phyloP scores from a whole-genome alignment of 2,888 invertebrate genomes.

The Euzophera pinguis region DNA sequence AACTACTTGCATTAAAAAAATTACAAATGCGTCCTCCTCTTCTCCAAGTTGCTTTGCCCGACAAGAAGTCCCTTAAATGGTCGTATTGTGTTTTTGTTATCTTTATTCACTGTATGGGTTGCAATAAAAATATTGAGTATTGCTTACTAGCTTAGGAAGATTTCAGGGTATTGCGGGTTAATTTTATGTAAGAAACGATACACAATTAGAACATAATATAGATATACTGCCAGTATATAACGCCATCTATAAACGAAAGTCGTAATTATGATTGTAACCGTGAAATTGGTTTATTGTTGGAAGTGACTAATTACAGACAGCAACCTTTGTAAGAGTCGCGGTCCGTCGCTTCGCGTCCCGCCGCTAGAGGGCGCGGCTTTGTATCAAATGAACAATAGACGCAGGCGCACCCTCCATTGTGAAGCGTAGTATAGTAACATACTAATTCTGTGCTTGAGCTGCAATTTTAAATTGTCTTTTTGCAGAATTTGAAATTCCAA shows the following conservation, averaged over 20 bases:
- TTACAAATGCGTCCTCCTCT: no score
- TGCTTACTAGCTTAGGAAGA: no score
- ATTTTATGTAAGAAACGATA: no score
- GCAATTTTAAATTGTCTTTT: constrained; percentile 26
- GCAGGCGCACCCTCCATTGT: constrained; percentile 51
- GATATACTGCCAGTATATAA: not conserved
- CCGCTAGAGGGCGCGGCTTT: constrained; percentile 51
- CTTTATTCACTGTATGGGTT: no score
- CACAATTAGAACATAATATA: no score
- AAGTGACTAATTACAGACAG: constrained; percentile 38
- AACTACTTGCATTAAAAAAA: no score
- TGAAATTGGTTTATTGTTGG: constrained; percentile 26
- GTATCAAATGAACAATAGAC: constrained; percentile 37
- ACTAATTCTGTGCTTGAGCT: not conserved
- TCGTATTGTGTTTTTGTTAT: no score
- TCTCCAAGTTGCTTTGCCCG: no score
- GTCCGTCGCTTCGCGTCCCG: constrained; percentile 45
- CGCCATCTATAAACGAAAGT: constrained; percentile 18
- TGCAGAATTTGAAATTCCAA: not conserved
- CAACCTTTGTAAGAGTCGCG: constrained; percentile 43
- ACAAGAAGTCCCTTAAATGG: no score
- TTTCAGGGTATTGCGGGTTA: no score
- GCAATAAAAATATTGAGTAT: no score
- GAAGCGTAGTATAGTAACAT: constrained; percentile 43
- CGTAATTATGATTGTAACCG: constrained; percentile 15